A percentile compares a stretch with the other conserved stretches of the same genome.
Conservation (phyloP, 2,113 vertebrate species). For the Urocitellus parryii region DNA sequence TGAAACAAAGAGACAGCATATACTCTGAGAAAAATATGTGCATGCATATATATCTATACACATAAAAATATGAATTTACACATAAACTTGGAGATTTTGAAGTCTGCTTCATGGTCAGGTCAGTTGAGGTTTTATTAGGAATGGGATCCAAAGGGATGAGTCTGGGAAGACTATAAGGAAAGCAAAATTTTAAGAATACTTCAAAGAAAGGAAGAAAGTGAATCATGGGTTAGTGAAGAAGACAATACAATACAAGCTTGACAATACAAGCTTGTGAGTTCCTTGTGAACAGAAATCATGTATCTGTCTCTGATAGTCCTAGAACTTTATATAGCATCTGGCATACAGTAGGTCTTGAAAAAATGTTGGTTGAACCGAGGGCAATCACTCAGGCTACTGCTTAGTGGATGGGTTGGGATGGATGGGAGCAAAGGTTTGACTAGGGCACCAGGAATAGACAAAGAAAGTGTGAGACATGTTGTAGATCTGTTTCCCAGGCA, state of each 20-base stretch:
- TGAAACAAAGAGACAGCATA: background rate
- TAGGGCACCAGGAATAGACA: background rate
- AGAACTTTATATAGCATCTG: background rate
- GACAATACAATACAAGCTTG: too few relatives aligned
- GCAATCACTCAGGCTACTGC: background rate
- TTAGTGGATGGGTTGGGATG: background rate
- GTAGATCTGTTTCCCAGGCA: background rate
- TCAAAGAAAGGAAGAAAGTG: background rate
- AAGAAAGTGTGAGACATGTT: background rate
- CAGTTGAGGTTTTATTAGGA: background rate
- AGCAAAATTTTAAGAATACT: background rate
- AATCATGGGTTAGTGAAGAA: background rate
- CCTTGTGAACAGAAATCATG: background rate
- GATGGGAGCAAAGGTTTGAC: background rate
- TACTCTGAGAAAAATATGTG: background rate
- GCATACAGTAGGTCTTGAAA: background rate
- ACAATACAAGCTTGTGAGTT: background rate
- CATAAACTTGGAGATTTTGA: background rate
- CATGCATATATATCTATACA: background rate
- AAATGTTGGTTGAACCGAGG: background rate
- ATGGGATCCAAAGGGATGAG: too few relatives aligned
- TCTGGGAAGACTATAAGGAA: constrained; percentile 7
- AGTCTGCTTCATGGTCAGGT: background rate
- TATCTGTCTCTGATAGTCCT: background rate
- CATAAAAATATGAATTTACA: background rate